Percentiles rank a stretch among this genome's conserved stretches.
Evolutionary conservation across 2,888 invertebrate species (phyloP).

Genomic region (Timema podura): DNA sequence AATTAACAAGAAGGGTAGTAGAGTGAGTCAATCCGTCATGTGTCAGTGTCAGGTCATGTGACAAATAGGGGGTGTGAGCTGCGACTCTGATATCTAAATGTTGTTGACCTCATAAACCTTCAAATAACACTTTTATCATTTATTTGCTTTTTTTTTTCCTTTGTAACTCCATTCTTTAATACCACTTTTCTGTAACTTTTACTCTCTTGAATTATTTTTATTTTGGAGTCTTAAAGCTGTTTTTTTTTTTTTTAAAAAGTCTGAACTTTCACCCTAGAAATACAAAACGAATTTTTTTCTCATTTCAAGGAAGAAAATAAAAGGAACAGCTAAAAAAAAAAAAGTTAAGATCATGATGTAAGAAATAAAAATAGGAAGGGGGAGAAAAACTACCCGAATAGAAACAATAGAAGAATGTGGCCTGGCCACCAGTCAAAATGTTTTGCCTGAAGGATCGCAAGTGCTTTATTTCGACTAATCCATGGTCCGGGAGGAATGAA

Average conservation of each 20-base stretch:
- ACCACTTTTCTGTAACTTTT: not conserved
- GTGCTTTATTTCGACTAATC: conserved; percentile 24
- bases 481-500: not conserved
- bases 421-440: conserved; percentile 25
- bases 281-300: conserved; percentile 8
- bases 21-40: too few species aligned
- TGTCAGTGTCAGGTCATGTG: too few species aligned
- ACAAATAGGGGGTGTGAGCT: too few species aligned
- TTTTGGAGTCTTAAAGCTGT: not conserved
- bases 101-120: too few species aligned
- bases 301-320: conserved; percentile 2
- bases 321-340: conserved; percentile 8
- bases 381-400: not conserved
- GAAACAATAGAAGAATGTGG: conserved; percentile 14
- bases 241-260: too few species aligned
- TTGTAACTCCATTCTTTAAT: too few species aligned
- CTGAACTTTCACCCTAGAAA: conserved; percentile 13
- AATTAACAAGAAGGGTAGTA: too few species aligned
- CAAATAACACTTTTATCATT: too few species aligned
- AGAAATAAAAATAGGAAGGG: conserved; percentile 11
- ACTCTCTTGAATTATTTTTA: not conserved
- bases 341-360: not conserved
- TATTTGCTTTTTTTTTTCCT: too few species aligned
- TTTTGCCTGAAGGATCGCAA: conserved; percentile 21
- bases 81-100: too few species aligned